A percentile compares a stretch with the other conserved stretches of the same genome.
These are phyloP conservation scores for Cosmopolites sordidus DNA, from an alignment of 2,888 invertebrate species.

Conservation along the genomic window DNA sequence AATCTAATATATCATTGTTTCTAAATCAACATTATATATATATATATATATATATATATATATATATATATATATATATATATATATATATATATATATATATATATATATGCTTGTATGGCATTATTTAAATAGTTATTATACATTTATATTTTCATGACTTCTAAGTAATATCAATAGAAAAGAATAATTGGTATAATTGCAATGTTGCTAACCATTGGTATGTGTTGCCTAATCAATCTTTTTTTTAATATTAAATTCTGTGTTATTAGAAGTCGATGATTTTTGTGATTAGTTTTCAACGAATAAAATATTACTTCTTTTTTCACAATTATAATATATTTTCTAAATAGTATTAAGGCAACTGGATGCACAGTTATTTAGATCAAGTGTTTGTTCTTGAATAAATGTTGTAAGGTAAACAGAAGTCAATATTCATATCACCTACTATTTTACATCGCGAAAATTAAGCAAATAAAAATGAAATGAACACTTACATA, in stretches of 20 bases:
- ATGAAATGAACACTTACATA: constrained; percentile 32
- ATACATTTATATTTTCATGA: too few relatives aligned
- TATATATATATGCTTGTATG: too few relatives aligned
- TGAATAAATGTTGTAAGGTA: constrained; percentile 13
- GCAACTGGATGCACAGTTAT: neutral
- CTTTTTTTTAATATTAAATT: constrained; percentile 8
- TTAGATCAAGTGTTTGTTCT: neutral
- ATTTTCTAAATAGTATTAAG: constrained; percentile 6
- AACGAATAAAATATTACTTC: constrained; percentile 12
- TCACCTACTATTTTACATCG: constrained; percentile 28
- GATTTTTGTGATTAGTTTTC: constrained; percentile 17
- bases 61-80: too few relatives aligned
- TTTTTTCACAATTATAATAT: constrained; percentile 1
- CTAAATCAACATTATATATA: too few relatives aligned
- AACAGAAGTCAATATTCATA: constrained; percentile 39
- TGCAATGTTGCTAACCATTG: neutral
- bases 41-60: too few relatives aligned
- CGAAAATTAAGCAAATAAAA: constrained; percentile 23
- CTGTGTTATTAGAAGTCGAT: neutral
- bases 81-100: too few relatives aligned
- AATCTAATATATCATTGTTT: too few relatives aligned
- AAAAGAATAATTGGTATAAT: too few relatives aligned
- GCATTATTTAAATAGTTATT: too few relatives aligned
- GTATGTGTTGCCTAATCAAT: constrained; percentile 1
- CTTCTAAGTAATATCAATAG: too few relatives aligned